phyloP scores from a whole-genome alignment of 2,113 vertebrate genomes.

The Piprites chloris region DNA sequence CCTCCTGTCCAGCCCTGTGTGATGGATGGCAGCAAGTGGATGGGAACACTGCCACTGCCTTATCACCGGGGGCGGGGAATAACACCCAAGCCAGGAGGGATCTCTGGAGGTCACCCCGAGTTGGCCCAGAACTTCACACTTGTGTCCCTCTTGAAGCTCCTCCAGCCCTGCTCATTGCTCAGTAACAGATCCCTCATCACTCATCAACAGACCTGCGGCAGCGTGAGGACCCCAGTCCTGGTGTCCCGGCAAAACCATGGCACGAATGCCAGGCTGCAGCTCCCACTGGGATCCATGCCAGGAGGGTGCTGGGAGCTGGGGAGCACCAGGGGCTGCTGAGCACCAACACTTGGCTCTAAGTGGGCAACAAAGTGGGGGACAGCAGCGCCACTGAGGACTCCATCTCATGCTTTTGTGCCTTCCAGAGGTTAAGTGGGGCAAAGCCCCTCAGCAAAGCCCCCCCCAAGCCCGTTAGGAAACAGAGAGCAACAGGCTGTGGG shows the following conservation, averaged over 20 bases:
- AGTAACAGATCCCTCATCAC: not conserved
- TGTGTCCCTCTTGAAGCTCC: accelerated
- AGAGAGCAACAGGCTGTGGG: not conserved
- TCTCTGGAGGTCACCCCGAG: not conserved
- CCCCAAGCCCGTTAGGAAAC: not conserved
- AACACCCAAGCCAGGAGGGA: not conserved
- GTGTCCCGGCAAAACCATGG: not conserved
- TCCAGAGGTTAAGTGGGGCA: not conserved
- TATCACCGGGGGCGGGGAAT: accelerated
- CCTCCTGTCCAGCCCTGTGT: not conserved
- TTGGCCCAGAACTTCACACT: not conserved
- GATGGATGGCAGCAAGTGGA: conserved; percentile 20
- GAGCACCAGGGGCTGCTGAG: not conserved
- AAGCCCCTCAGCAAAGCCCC: not conserved
- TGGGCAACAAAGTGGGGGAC: not conserved
- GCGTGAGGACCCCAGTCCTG: not conserved
- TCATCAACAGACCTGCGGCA: not conserved
- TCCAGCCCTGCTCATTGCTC: not conserved
- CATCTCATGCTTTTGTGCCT: not conserved
- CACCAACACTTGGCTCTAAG: not conserved
- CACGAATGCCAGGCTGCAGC: accelerated
- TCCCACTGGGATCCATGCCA: accelerated
- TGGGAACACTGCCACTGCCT: not conserved
- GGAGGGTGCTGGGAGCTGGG: accelerated
- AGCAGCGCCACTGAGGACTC: accelerated